Evolutionary conservation across 1,140 invertebrate species (phyloP), one percentile per base, ranked within the genome.

Genomic region (Trichonephila clavipes): DNA sequence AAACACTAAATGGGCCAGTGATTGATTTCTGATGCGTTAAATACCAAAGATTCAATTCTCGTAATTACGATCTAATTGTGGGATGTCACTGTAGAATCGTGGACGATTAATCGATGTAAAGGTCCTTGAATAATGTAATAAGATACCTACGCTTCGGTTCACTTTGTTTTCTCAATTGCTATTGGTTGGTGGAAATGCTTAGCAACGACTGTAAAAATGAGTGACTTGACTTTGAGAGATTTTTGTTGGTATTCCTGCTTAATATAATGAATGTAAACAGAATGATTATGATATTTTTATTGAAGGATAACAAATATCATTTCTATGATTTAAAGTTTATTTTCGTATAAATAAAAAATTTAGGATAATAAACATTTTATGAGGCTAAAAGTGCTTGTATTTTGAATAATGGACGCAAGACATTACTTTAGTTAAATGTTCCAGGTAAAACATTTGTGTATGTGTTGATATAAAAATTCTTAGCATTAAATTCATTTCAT

Each of bases 11-110:
- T 51, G 82, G 21, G 28, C 44, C 51, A 58, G 82, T 85, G 82
- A 24, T 85, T 85, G 82, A 85, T 85, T 85, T 59, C 58, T 85
- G 51, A 85, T 77, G 72, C 72, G 72, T 77, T 77, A 77, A 77
- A 77, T 77, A 77, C 72, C 16, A 77, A 77, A 16, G 72, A 77
- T 77, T 77, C 72, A 77, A 77, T 77, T 77, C 72, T 77, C 72
- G 72, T 77, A 77, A 77, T 77, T 77, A 77, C 72, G 12, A 77
- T 77, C 72, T 77, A 77, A 77, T 77, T 77, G 72, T 77, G 72
- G 72, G 72, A 77, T 77, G 72, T 77, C 72, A 77, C 72, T 77
- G 72, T 34, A 40, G 72, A 77, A 77, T 40, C 72, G 72, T 19
- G 28, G 34, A 77, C 72, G 72, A 77, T 77, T 77, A 77, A 77